Evolutionary conservation across 2,888 invertebrate species (phyloP).

Genomic region (Microplitis manilae): DNA sequence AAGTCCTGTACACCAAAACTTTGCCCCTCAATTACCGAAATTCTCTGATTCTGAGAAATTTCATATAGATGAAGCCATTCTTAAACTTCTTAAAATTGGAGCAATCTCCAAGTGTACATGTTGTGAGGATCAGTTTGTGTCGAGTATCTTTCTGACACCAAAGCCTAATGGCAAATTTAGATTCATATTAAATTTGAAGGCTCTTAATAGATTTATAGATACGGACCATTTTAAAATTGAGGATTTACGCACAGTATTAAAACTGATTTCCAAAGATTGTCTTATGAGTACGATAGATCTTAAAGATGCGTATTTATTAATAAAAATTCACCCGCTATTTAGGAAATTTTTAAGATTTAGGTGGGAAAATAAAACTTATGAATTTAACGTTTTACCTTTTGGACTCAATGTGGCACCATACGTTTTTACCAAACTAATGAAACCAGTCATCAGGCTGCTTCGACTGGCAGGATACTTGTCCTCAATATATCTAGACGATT

Average conservation of each 20-base stretch:
- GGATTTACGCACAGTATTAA: constrained; percentile 1
- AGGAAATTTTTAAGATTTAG: constrained; percentile 26
- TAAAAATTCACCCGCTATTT: neutral
- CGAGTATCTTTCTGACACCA: constrained; percentile 35
- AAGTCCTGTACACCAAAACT: neutral
- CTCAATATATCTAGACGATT: constrained; percentile 20
- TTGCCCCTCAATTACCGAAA: constrained; percentile 8
- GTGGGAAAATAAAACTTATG: neutral
- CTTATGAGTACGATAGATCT: too few relatives aligned
- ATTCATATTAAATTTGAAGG: constrained; percentile 35
- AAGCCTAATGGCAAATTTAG: constrained; percentile 27
- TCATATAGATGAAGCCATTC: neutral
- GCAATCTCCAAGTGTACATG: neutral
- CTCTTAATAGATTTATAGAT: constrained; percentile 33
- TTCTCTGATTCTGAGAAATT: constrained; percentile 2
- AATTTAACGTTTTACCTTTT: constrained; percentile 23
- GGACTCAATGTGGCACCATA: neutral
- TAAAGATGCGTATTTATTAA: constrained; percentile 22
- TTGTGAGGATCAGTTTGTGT: constrained; percentile 37
- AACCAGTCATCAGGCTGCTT: neutral
- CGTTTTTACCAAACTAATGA: constrained; percentile 17
- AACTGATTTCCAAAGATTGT: too few relatives aligned
- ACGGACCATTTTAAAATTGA: constrained; percentile 43
- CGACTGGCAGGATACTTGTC: neutral
- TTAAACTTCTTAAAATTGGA: neutral